Evolutionary conservation across 1,140 invertebrate species (phyloP).

Genomic region (Halyomorpha halys): DNA sequence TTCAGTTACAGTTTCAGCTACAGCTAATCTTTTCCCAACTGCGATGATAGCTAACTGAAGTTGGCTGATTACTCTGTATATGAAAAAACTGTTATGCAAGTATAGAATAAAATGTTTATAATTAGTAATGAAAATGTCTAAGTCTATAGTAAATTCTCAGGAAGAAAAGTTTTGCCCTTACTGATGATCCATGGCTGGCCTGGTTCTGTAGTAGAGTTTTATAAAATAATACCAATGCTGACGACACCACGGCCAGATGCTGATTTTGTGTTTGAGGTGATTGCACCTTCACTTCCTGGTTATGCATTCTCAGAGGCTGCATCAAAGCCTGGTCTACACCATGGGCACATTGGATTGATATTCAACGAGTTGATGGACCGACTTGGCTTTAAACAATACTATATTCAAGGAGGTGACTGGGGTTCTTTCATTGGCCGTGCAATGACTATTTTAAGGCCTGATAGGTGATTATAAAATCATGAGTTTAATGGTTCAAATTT

Average conservation of each 20-base stretch:
- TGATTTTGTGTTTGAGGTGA: conserved; percentile 65
- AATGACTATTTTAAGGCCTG: conserved; percentile 56
- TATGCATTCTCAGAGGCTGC: conserved; percentile 71
- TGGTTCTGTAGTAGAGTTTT: conserved; percentile 76
- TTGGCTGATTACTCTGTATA: too few relatives aligned
- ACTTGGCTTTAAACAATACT: conserved; percentile 63
- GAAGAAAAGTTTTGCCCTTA: conserved; percentile 44
- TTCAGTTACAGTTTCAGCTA: too few relatives aligned
- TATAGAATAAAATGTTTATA: too few relatives aligned
- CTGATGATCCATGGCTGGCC: conserved; percentile 85
- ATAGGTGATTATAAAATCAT: conserved; percentile 37
- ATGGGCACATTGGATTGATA: conserved; percentile 54
- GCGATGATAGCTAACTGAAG: too few relatives aligned
- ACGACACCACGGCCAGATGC: conserved; percentile 44
- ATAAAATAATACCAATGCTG: conserved; percentile 63
- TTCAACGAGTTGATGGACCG: conserved; percentile 74
- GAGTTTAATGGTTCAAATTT: too few relatives aligned
- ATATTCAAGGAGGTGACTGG: conserved; percentile 81
- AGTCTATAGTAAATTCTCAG: conserved; percentile 11
- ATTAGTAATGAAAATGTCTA: too few relatives aligned
- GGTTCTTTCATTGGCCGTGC: conserved; percentile 48
- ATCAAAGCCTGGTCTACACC: conserved; percentile 48
- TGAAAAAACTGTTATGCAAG: too few relatives aligned
- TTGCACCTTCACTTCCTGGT: conserved; percentile 71
- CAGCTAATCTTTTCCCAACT: too few relatives aligned